A percentile compares a stretch with the other conserved stretches of the same genome.
phyloP scores from a whole-genome alignment of 2,888 invertebrate species.

The Cremastinae sp. region DNA sequence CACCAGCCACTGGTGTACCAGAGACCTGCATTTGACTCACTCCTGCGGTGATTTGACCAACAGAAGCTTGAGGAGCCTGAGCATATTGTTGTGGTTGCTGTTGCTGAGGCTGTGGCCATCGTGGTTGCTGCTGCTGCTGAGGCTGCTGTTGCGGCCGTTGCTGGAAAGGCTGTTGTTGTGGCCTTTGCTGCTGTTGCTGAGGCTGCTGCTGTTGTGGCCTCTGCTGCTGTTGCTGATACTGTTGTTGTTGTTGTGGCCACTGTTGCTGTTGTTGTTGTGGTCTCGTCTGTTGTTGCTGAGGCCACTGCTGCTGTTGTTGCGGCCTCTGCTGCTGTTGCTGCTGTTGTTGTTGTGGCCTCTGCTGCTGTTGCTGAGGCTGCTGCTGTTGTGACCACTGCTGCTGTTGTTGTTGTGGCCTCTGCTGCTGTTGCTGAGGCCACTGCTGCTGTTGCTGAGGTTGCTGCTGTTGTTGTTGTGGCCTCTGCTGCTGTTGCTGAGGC shows the following conservation, averaged over 20 bases:
- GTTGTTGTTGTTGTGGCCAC: background rate
- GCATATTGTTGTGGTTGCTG: slow-evolving; percentile 1
- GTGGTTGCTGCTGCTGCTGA: slow-evolving; percentile 9
- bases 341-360: slow-evolving; percentile 25
- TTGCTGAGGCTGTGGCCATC: background rate
- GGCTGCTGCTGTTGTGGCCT: background rate
- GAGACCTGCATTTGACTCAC: background rate
- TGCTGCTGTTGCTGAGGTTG: slow-evolving; percentile 11
- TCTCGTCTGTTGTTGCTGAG: background rate
- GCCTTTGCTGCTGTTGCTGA: slow-evolving; percentile 29
- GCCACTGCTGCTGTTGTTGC: background rate
- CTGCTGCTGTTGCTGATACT: slow-evolving; percentile 24
- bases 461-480: slow-evolving; percentile 2
- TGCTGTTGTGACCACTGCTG: slow-evolving; percentile 1
- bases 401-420: background rate
- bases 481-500: background rate
- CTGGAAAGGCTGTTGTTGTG: too few species aligned
- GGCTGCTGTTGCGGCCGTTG: background rate
- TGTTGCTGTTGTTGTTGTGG: background rate
- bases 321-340: slow-evolving; percentile 1
- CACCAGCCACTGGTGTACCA: background rate
- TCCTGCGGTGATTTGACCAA: background rate
- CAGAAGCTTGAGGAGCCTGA: background rate
- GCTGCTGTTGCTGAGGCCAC: background rate
- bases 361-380: background rate